Evolutionary conservation across 2,888 invertebrate genomes (phyloP), one percentile per base, ranked within the genome.

Genomic region (Acleris cristana): DNA sequence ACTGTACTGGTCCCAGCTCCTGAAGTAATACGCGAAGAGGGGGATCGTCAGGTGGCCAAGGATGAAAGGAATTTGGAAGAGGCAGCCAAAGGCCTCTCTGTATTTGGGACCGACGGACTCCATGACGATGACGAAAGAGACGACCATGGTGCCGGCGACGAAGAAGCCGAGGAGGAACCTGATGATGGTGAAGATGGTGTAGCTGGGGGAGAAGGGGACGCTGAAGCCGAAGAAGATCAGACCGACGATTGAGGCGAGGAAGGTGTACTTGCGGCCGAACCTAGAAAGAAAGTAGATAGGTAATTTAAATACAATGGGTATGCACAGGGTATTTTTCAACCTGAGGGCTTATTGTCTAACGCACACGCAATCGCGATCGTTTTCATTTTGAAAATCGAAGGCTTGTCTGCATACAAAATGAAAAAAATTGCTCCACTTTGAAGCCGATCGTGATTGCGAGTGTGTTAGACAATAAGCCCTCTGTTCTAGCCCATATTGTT

Each of bases 121-220:
- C 95, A 95, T 95, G 30, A 95, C 87, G 21, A 95, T 89, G 1
- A 95, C 95, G 74, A 95, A 96, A 72, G 95, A 95, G 55, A 96
- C 95, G 53, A 96, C 95, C 96, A 97, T 97, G 8, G 96, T 96
- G 40, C 97, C 97, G 8, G 96, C 96, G 0, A 96, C 95, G n/a
- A 96, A 95, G 64, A 96, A 79, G 0, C 96, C 97, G 18, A 95
- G 93, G 56, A 96, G 79, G 81, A 96, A 96, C 70, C 97, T 89
- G 49, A 95, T 87, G 0, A 94, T 52, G 3, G 96, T 94, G 81
- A 97, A 96, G 6, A 81, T 72, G 21, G 71, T 79, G 76, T 89
- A 93, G 77, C 94, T 95, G 0, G 96, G 95, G 0, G 96, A 94
- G 74, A 95, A 93, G 0, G 96, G 95, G 30, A 96, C 94, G 2